Evolutionary conservation across 1,140 invertebrate species (phyloP).

Genomic region (Bombus affinis): DNA sequence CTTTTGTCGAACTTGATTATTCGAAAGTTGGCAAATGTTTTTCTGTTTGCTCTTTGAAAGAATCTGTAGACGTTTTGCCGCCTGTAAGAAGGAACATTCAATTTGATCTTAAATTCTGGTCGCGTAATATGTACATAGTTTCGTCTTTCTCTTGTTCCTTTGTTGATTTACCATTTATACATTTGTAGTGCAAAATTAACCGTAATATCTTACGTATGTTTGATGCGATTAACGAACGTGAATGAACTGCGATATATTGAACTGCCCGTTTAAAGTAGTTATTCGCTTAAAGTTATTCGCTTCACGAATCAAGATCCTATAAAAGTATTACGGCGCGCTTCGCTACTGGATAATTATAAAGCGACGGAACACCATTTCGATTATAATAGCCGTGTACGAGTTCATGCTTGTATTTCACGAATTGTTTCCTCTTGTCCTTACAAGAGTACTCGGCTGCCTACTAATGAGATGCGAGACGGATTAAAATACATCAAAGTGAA

Average conservation of each 20-base stretch:
- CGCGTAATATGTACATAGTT: background rate
- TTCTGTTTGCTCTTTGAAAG: background rate
- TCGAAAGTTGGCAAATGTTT: background rate
- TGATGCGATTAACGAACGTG: slow-evolving; percentile 46
- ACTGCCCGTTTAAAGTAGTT: slow-evolving; percentile 29
- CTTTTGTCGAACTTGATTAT: too few species aligned
- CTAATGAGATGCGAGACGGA: slow-evolving; percentile 25
- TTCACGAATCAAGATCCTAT: slow-evolving; percentile 56
- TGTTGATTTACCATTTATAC: slow-evolving; percentile 21
- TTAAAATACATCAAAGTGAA: background rate
- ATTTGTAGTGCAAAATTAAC: slow-evolving; percentile 20
- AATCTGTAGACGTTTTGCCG: too few species aligned
- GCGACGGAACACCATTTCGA: slow-evolving; percentile 20
- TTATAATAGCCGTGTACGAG: slow-evolving; percentile 56
- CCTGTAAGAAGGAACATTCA: background rate
- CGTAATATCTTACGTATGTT: slow-evolving; percentile 14
- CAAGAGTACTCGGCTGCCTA: slow-evolving; percentile 40
- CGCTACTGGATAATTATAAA: slow-evolving; percentile 45
- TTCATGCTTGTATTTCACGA: slow-evolving; percentile 25
- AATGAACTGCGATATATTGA: slow-evolving; percentile 47
- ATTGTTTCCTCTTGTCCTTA: slow-evolving; percentile 54
- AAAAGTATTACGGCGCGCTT: slow-evolving; percentile 56
- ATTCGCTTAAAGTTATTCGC: slow-evolving; percentile 57
- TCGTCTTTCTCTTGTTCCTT: too few species aligned
- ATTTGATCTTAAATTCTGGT: background rate